Base-by-base conservation (phyloP, 2,888 invertebrate genomes). In the Lepidonotus clava region DNA sequence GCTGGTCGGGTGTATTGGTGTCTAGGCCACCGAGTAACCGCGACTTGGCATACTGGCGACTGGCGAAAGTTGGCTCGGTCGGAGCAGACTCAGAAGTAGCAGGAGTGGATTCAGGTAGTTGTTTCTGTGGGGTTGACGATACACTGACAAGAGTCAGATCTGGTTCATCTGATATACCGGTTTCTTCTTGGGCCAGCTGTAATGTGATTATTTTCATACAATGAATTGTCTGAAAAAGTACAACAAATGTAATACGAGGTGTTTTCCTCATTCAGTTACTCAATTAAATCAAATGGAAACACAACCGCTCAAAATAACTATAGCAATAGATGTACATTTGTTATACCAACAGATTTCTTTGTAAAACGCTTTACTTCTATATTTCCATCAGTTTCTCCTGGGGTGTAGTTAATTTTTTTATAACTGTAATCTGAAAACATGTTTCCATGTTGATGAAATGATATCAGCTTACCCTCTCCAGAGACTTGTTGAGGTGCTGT, bases 111-210 rank as follows among this genome's bases (percentile, higher is more conserved):
- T n/a, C n/a, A n/a, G n/a, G n/a, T n/a, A n/a, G n/a, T n/a, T 14
- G 5, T 21, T 67, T 41, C 56, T 67, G 53, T 21, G 67, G 66
- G n/a, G 76, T 77, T n/a, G 80, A 66, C n/a, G 32, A 38, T 21
- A 84, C 40, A 76, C 86, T 88, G 66, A 88, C 86, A 32, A 88
- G 83, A n/a, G 88, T 88, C 18, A 88, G 51, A 51, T 88, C 87
- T n/a, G 88, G 88, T 34, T 88, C 88, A 61, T 87, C 88, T 24
- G 85, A 83, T 36, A 88, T 88, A 6, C 87, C 88, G 2, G 87
- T 87, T 61, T 56, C 84, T 34, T 77, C 86, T 40, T n/a, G 36
- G 5, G 67, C 28, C 40, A 84, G 38, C 84, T 84, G 41, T 1
- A 84, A 84, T n/a, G n/a, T n/a, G n/a, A n/a, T n/a, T n/a, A n/a